Base-by-base conservation (phyloP, 1,140 invertebrate species). In the Gryon sp. region DNA sequence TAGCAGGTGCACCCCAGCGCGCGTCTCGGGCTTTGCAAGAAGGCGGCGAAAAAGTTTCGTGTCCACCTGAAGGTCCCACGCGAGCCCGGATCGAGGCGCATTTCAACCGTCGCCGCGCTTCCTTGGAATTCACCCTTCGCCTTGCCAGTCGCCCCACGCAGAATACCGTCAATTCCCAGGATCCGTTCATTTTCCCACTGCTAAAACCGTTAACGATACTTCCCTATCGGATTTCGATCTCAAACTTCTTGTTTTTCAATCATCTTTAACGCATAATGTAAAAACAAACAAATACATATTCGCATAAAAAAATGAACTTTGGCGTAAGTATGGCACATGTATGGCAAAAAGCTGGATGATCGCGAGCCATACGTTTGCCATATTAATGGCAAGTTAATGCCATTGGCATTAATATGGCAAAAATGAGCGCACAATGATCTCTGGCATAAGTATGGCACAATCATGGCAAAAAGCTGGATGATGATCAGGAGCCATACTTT, bases 51-150 rank as follows among this genome's bases (percentile, higher is more conserved):
- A 75, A 78, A 78, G 72, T 80, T 78, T 76, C 69, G 59, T 72
- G 68, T 80, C 76, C 79, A 80, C 72, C 76, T 80, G 79, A 75
- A 76, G 76, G 76, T 80, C 79, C 76, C 73, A 78, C 72, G 79
- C 79, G 72, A 78, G 66, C 63, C 57, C 66, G 63, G 62, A 62
- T 59, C 60, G 46, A 50, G 38, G 40, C 50, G 73, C 60, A 52
- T 70, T 63, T 69, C 41, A 74, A 78, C 76, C 69, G 76, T 78
- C 69, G 57, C 70, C 55, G 65, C 75, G 70, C 78, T 78, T 78
- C 68, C 75, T 76, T 73, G 62, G 66, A 70, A 75, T 52, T 65
- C 69, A 70, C 76, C 69, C 74, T 75, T 36, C 68, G 46, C 34
- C 28, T 50, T n/a, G n/a, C n/a, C n/a, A n/a, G 32, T 41, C 73